A percentile compares a stretch with the other conserved stretches of the same genome.
Evolutionary conservation across 2,888 invertebrate genomes (phyloP).

Genomic region (Cremastinae sp.): DNA sequence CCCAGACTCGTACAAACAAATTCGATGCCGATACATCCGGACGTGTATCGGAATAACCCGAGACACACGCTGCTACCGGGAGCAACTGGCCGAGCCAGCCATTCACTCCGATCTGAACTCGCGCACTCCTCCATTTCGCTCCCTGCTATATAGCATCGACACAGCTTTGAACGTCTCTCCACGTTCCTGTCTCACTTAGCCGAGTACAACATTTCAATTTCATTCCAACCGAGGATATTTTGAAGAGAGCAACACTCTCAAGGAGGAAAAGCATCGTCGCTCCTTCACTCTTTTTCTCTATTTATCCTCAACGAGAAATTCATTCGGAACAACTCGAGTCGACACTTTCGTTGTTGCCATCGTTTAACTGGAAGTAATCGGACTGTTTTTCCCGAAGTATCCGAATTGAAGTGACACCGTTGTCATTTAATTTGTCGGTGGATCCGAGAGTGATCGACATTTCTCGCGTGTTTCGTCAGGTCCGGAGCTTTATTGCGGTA

Average conservation of each 20-base stretch:
- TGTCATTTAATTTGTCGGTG: too few species aligned
- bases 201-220: slow-evolving; percentile 52
- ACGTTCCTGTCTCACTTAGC: slow-evolving; percentile 25
- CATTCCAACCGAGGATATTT: neutral
- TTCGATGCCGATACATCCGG: slow-evolving; percentile 55
- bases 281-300: neutral
- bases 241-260: neutral
- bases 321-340: too few species aligned
- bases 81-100: slow-evolving; percentile 25
- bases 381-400: too few species aligned
- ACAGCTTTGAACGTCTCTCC: slow-evolving; percentile 17
- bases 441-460: too few species aligned
- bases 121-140: slow-evolving; percentile 2
- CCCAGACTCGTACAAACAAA: slow-evolving; percentile 59
- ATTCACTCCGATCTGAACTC: slow-evolving; percentile 45
- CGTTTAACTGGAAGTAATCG: too few species aligned
- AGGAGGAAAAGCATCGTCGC: neutral
- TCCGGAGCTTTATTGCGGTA: neutral
- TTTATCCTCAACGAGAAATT: neutral
- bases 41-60: slow-evolving; percentile 56
- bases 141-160: neutral
- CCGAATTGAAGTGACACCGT: too few species aligned
- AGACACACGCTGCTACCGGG: slow-evolving; percentile 37
- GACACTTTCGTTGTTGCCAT: too few species aligned
- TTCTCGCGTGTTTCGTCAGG: too few species aligned